A percentile compares a stretch with the other conserved stretches of the same genome.
phyloP scores from a whole-genome alignment of 2,888 invertebrate species.

The Coronaproctus castanopsis region DNA sequence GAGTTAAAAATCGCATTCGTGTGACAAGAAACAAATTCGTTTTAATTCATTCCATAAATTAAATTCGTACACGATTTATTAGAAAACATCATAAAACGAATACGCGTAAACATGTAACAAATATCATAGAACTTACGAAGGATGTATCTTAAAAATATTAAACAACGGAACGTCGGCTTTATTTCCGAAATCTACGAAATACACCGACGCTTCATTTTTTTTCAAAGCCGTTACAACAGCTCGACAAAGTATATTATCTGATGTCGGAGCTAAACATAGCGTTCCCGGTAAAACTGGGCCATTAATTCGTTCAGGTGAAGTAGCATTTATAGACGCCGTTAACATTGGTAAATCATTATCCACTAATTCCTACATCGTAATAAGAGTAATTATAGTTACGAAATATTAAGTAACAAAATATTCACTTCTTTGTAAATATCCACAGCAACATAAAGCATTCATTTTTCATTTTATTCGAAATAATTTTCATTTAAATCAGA shows the following conservation, averaged over 20 bases:
- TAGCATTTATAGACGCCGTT: constrained; percentile 33
- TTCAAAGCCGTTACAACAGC: constrained; percentile 55
- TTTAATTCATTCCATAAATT: background rate
- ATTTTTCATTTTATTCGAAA: no score
- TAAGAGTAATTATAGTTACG: no score
- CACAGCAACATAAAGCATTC: no score
- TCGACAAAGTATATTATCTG: constrained; percentile 46
- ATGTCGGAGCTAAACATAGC: constrained; percentile 50
- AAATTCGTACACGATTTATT: background rate
- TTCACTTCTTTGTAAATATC: no score
- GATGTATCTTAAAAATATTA: constrained; percentile 50
- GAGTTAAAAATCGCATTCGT: no score
- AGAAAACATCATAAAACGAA: background rate
- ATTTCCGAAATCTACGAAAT: constrained; percentile 51
- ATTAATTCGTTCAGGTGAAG: constrained; percentile 31
- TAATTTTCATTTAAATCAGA: no score
- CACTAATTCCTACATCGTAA: constrained; percentile 20
- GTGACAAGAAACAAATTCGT: background rate
- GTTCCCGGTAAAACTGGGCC: constrained; percentile 53
- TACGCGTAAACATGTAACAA: background rate
- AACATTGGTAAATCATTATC: constrained; percentile 40
- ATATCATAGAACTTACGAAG: constrained; percentile 21
- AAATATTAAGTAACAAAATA: no score
- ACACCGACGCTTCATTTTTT: constrained; percentile 43
- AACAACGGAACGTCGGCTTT: constrained; percentile 40